Base-by-base conservation (phyloP, 2,113 vertebrate species). In the Etia nguti region DNA sequence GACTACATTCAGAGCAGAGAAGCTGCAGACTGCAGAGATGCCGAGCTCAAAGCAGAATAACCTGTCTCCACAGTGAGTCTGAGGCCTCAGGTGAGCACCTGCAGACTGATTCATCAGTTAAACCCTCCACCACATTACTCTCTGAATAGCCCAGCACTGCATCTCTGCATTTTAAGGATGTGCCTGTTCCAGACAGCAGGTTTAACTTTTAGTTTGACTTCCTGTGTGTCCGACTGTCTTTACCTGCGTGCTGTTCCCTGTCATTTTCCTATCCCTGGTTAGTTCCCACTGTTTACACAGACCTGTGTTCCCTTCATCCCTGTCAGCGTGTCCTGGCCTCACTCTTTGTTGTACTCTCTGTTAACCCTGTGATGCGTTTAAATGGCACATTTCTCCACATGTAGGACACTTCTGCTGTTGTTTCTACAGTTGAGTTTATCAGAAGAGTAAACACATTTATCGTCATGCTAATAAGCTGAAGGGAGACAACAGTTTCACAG, bases 401-500 rank as follows among this genome's bases (percentile, higher is more conserved):
- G 18, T 38, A 38, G 20, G 10, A 65, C 34, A 22, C 20, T 1
- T 0, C 34, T 13, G 31, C 3, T n/a, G 59, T 3, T 59, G 56
- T 62, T 0, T 20, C 59, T 0, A 65, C 18, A n/a, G 60, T 2
- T 38, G 34, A 13, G 60, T 65, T 65, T 65, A 65, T 65, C n/a
- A 38, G 31, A 34, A 65, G 60, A 65, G 31, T 12, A n/a, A 62
- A 62, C 31, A 62, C 18, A n/a, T 20, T 0, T 0, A 3, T 62
- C 59, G 1, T 62, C 6, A 3, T 7, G 59, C 29, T 62, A 62
- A 62, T 36, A 10, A 62, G 59, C 59, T 62, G 16, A 4, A 62
- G 29, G 29, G 0, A 60, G 59, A 7, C 59, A 62, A 62, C 59
- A 62, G 31, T 4, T 36, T 62, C 10, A 22, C 60, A 0, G 60